Conservation (phyloP, 2,888 invertebrate genomes). For the Amaurobius ferox region DNA sequence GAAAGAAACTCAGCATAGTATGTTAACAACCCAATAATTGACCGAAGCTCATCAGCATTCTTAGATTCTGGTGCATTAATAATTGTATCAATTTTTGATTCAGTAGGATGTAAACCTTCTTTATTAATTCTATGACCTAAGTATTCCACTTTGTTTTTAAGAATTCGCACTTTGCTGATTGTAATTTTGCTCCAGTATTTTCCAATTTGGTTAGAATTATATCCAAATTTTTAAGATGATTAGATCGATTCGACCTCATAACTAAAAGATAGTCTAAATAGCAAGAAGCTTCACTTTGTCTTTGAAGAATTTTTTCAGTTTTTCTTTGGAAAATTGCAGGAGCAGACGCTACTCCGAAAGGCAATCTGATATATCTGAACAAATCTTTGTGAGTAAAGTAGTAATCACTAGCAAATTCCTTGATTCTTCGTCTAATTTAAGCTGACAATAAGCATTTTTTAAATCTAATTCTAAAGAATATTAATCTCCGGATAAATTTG, state of each 20-base stretch:
- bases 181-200: conserved; percentile 2
- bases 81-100: conserved; percentile 75
- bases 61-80: conserved; percentile 74
- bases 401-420: too few species aligned
- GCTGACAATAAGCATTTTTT: too few species aligned
- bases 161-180: conserved; percentile 73
- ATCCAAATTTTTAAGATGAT: not conserved
- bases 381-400: not conserved
- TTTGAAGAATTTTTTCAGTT: conserved; percentile 15
- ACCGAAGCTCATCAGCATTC: conserved; percentile 74
- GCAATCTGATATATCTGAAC: not conserved
- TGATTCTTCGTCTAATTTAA: too few species aligned
- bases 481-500: not conserved
- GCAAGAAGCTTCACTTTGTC: not conserved
- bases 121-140: too few species aligned
- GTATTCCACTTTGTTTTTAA: conserved; percentile 65
- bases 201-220: not conserved
- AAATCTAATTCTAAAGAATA: too few species aligned
- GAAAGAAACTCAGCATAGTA: conserved; percentile 75
- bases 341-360: conserved; percentile 23
- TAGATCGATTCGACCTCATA: not conserved
- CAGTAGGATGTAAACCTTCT: too few species aligned
- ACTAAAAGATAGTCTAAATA: conserved; percentile 25
- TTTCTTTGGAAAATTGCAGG: conserved; percentile 32
- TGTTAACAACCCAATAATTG: conserved; percentile 75